Conservation (phyloP, 2,888 invertebrate species). For the Ceratothoa steindachneri region DNA sequence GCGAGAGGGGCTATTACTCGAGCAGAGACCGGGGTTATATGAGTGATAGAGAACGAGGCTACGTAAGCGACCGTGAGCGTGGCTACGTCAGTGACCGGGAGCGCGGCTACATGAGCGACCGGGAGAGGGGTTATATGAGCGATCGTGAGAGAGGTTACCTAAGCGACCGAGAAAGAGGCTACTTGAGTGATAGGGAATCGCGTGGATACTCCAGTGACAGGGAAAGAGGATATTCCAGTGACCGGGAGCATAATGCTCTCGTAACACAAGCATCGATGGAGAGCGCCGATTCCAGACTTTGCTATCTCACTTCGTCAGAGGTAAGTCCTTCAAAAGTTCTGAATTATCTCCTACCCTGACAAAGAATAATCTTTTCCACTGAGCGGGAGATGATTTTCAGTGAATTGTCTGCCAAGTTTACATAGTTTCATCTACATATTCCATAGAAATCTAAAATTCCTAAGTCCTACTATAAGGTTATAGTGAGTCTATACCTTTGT, state of each 20-base stretch:
- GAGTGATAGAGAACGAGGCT: slow-evolving; percentile 56
- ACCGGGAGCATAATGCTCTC: slow-evolving; percentile 69
- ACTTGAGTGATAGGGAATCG: slow-evolving; percentile 41
- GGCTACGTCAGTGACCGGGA: slow-evolving; percentile 79
- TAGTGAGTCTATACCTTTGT: no score
- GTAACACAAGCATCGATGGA: slow-evolving; percentile 90
- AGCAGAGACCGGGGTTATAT: slow-evolving; percentile 58
- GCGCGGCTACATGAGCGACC: slow-evolving; percentile 46
- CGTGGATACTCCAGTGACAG: slow-evolving; percentile 44
- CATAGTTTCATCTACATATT: no score
- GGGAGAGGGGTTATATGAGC: slow-evolving; percentile 46
- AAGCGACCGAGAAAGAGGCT: slow-evolving; percentile 62
- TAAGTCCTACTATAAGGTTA: no score
- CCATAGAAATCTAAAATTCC: no score
- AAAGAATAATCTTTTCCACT: no score
- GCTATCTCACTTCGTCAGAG: slow-evolving; percentile 92
- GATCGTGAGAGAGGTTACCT: slow-evolving; percentile 63
- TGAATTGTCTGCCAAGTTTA: no score
- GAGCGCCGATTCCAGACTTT: slow-evolving; percentile 87
- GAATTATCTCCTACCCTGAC: no score
- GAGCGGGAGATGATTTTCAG: no score
- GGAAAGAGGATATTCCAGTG: slow-evolving; percentile 46
- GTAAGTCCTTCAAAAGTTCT: no score
- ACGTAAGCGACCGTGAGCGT: slow-evolving; percentile 67
- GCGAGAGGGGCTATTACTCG: slow-evolving; percentile 43